phyloP scores from a whole-genome alignment of 1,140 invertebrate species.

The Chionoecetes opilio region DNA sequence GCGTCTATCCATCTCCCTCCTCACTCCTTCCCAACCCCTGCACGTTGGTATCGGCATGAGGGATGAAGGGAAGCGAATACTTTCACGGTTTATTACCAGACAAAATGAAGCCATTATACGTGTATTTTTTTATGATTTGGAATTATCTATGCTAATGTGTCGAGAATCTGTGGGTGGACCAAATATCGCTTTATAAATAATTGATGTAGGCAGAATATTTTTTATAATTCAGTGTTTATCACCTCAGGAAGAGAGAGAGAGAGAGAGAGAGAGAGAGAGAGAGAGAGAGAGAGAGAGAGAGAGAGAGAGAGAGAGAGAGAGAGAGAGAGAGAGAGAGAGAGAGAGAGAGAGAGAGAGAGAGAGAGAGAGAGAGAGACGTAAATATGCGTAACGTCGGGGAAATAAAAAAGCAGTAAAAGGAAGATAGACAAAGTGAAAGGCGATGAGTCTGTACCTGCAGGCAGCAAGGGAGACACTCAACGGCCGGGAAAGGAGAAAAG shows the following conservation, averaged over 20 bases:
- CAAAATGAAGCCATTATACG: slow-evolving; percentile 14
- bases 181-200: not conserved
- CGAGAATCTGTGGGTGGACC: not conserved
- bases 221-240: not conserved
- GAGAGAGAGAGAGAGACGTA: no score
- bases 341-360: not conserved
- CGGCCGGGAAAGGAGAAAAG: not conserved
- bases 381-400: not conserved
- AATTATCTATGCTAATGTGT: slow-evolving; percentile 5
- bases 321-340: slow-evolving; percentile 22
- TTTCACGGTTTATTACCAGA: not conserved
- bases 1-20: not conserved
- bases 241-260: not conserved
- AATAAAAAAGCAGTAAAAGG: not conserved
- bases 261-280: not conserved
- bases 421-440: not conserved
- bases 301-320: slow-evolving; percentile 27
- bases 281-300: slow-evolving; percentile 16
- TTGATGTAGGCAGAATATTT: not conserved
- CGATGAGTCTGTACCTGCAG: not conserved
- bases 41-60: not conserved
- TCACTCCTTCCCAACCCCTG: not conserved
- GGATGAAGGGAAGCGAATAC: not conserved
- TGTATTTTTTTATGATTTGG: not conserved
- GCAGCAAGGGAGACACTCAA: not conserved